Percentiles rank a stretch among this genome's conserved stretches.
These are phyloP conservation scores for Solenopsis fugax DNA, from an alignment of 1,140 invertebrate genomes.

Conservation along the genomic window DNA sequence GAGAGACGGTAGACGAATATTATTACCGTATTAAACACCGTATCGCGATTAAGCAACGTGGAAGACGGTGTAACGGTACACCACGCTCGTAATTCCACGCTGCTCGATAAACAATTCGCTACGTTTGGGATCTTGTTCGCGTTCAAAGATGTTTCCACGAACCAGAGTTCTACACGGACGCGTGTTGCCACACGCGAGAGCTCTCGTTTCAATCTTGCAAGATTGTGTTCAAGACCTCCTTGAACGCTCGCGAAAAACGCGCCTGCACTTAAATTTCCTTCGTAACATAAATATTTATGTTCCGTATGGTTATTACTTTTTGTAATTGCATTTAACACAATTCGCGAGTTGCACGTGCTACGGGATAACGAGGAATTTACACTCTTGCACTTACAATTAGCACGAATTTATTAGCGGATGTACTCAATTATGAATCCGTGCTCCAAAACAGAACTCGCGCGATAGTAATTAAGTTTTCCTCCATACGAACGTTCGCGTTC, in stretches of 20 bases:
- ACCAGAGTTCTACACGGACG: not conserved
- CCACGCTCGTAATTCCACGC: constrained; percentile 21
- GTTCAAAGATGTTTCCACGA: not conserved
- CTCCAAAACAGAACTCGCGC: constrained; percentile 2
- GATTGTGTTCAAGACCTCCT: not conserved
- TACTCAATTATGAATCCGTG: constrained; percentile 37
- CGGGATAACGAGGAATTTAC: constrained; percentile 24
- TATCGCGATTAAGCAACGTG: not conserved
- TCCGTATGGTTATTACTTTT: not conserved
- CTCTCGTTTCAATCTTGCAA: constrained; percentile 20
- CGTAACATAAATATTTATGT: constrained; percentile 41
- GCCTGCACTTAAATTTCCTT: not conserved
- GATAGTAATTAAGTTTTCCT: constrained; percentile 31
- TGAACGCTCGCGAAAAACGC: not conserved
- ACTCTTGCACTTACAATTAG: not conserved
- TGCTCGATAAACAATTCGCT: constrained; percentile 36
- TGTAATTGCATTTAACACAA: constrained; percentile 34
- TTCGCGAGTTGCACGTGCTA: not conserved
- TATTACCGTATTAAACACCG: constrained; percentile 1
- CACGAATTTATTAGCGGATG: constrained; percentile 28
- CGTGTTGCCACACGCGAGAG: not conserved
- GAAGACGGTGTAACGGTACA: constrained; percentile 10
- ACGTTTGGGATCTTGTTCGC: constrained; percentile 2
- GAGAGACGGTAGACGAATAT: not conserved
- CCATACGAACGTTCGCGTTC: not conserved